Conservation (phyloP, 2,797 vertebrate genomes). For the Takifugu ocellatus region DNA sequence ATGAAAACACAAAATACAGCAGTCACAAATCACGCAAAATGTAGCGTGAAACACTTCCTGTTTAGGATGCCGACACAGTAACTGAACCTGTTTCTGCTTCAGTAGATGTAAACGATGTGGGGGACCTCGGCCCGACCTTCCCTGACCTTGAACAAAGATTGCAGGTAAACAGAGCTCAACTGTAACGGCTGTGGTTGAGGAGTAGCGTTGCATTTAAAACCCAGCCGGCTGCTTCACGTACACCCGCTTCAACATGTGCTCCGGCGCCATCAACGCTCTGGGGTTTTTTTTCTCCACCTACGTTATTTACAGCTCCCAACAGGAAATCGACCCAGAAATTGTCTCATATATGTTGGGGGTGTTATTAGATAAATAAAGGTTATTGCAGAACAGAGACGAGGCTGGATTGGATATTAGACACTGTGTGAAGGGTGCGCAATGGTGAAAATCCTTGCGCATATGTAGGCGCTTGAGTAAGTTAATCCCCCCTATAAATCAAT, state of each 20-base stretch:
- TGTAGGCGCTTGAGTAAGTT: constrained; percentile 1
- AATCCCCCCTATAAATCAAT: constrained; percentile 19
- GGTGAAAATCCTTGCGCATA: background rate
- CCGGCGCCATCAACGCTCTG: too few relatives aligned
- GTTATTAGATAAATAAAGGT: background rate
- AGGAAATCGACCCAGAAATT: background rate
- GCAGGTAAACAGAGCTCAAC: constrained; percentile 76
- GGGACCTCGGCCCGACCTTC: constrained; percentile 79
- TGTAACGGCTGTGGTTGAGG: background rate
- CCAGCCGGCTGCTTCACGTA: too few relatives aligned
- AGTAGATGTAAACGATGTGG: constrained; percentile 81
- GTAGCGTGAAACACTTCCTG: background rate
- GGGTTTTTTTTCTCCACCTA: too few relatives aligned
- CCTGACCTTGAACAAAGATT: constrained; percentile 92
- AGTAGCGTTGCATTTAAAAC: too few relatives aligned
- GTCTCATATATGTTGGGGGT: background rate
- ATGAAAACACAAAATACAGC: background rate
- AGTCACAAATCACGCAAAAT: constrained; percentile 1
- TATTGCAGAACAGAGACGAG: background rate
- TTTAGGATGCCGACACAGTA: background rate
- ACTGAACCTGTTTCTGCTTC: constrained; percentile 26
- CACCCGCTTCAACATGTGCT: too few relatives aligned
- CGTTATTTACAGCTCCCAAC: too few relatives aligned
- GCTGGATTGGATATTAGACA: background rate
- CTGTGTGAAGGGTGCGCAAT: background rate